These are phyloP conservation scores for Macaca mulatta DNA, from an alignment of 2,113 vertebrate genomes.

Conservation along the genomic window DNA sequence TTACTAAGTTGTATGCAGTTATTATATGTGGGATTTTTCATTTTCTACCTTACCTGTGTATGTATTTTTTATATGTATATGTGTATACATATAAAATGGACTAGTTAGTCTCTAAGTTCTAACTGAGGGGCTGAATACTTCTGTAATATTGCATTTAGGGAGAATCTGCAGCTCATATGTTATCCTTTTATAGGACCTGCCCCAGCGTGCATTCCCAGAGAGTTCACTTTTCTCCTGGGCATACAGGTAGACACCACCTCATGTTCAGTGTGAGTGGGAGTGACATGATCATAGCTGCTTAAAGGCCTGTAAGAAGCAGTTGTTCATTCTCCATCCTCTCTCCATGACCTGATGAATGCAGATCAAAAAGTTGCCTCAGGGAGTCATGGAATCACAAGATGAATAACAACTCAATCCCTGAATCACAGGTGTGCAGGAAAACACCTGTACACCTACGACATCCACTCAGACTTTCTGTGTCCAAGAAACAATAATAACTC, in stretches of 20 bases:
- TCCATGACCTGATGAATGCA: background rate
- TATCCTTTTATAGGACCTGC: background rate
- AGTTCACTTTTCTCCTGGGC: background rate
- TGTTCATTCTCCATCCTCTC: background rate
- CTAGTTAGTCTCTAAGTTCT: background rate
- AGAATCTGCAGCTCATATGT: background rate
- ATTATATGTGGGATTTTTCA: background rate
- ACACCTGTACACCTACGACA: background rate
- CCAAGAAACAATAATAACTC: background rate
- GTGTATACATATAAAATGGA: background rate
- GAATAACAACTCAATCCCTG: background rate
- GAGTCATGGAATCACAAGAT: background rate
- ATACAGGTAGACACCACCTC: background rate
- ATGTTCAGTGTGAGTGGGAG: background rate
- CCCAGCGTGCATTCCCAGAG: too few species aligned
- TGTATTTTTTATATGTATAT: background rate
- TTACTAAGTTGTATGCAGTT: background rate
- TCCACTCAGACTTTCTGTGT: background rate
- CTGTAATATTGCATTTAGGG: background rate
- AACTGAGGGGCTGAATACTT: background rate
- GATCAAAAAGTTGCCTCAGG: background rate
- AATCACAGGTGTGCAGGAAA: background rate
- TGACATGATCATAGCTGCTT: background rate
- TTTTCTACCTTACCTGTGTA: background rate
- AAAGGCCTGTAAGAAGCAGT: background rate